Conservation (phyloP, 2,113 vertebrate species). For the Globicephala melas region DNA sequence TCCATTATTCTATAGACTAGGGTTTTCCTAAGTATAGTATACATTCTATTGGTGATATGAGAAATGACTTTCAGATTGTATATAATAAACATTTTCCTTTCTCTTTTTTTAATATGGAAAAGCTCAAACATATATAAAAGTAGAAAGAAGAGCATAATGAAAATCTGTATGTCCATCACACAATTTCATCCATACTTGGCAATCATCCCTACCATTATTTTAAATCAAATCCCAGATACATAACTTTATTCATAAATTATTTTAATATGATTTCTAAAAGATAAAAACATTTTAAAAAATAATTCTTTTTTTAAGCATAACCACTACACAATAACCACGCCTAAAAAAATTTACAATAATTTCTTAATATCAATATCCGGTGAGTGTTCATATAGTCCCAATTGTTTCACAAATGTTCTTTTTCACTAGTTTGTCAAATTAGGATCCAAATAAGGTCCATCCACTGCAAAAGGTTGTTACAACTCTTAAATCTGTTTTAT, state of each 20-base stretch:
- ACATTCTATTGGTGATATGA: background rate
- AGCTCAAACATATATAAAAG: background rate
- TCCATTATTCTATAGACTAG: background rate
- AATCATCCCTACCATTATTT: background rate
- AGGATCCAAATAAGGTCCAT: background rate
- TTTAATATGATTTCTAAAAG: background rate
- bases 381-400: background rate
- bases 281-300: background rate
- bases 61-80: background rate
- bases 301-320: background rate
- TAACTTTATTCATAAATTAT: conserved; percentile 31
- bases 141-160: background rate
- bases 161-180: background rate
- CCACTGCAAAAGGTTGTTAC: background rate
- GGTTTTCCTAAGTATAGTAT: background rate
- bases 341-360: background rate
- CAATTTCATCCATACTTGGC: background rate
- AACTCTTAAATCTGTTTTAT: background rate
- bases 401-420: background rate
- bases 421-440: conserved; percentile 19
- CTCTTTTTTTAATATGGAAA: conserved; percentile 1
- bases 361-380: conserved; percentile 13
- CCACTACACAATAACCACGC: background rate
- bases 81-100: background rate
- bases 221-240: background rate